Conservation (phyloP, 2,888 invertebrate genomes). For the Julus scandinavius region DNA sequence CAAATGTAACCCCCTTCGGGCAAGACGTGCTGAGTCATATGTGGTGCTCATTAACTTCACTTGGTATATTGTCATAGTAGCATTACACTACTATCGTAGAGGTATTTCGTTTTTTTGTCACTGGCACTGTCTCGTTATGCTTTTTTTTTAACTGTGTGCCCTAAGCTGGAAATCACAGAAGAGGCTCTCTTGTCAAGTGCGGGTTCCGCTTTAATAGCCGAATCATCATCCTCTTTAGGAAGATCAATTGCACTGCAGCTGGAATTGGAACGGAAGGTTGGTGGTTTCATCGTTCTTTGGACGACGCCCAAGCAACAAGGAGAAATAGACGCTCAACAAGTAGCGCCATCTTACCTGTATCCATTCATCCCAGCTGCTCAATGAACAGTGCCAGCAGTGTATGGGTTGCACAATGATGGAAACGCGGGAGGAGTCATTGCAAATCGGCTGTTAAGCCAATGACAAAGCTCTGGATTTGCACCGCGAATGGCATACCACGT, state of each 20-base stretch:
- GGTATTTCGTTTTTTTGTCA: no score
- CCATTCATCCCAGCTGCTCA: neutral
- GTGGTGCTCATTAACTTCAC: no score
- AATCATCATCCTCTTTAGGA: neutral
- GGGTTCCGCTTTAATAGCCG: neutral
- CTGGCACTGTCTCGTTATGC: no score
- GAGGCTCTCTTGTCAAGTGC: no score
- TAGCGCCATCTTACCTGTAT: constrained; percentile 7
- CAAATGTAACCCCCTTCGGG: no score
- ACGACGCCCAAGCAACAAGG: constrained; percentile 4
- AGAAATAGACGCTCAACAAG: neutral
- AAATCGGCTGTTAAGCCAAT: neutral
- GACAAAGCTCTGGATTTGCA: neutral
- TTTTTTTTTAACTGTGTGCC: no score
- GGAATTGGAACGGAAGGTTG: neutral
- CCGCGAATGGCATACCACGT: neutral
- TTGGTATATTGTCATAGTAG: no score
- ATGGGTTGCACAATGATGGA: neutral
- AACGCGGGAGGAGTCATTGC: neutral
- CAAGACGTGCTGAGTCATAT: no score
- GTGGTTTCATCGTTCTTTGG: neutral
- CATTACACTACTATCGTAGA: no score
- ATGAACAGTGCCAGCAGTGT: neutral
- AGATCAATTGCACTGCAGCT: neutral
- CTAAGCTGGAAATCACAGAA: no score